A percentile compares a stretch with the other conserved stretches of the same genome.
phyloP scores from a whole-genome alignment of 2,113 vertebrate genomes.

The Phyllostomus hastatus region DNA sequence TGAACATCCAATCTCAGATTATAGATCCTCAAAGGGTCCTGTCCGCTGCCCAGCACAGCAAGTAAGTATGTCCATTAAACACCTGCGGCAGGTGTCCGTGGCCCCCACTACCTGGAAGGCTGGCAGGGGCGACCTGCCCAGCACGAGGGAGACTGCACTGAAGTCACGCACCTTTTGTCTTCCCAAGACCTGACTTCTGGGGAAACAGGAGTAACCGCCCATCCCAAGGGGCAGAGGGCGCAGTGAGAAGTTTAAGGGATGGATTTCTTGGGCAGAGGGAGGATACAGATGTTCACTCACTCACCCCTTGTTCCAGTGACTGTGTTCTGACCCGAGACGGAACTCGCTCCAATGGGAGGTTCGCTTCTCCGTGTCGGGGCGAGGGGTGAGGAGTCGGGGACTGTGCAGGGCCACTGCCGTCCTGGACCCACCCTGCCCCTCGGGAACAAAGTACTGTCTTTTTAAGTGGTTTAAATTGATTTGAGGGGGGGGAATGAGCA shows the following conservation, averaged over 20 bases:
- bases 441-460: neutral
- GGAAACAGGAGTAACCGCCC: neutral
- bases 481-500: neutral
- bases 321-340: neutral
- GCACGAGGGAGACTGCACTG: neutral
- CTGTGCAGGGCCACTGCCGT: neutral
- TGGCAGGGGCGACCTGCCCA: neutral
- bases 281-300: neutral
- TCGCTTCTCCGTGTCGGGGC: neutral
- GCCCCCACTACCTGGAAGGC: neutral
- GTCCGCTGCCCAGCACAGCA: neutral
- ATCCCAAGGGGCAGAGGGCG: neutral
- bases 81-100: neutral
- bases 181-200: neutral
- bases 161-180: conserved; percentile 1
- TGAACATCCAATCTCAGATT: conserved; percentile 32
- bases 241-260: neutral
- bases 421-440: neutral
- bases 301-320: neutral
- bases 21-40: conserved; percentile 27
- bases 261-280: neutral
- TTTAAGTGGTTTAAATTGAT: neutral
- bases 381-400: neutral
- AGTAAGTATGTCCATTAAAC: conserved; percentile 46
- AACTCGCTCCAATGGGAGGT: neutral